Evolutionary conservation across 2,888 invertebrate species (phyloP).

Genomic region (Tethea ocularis): DNA sequence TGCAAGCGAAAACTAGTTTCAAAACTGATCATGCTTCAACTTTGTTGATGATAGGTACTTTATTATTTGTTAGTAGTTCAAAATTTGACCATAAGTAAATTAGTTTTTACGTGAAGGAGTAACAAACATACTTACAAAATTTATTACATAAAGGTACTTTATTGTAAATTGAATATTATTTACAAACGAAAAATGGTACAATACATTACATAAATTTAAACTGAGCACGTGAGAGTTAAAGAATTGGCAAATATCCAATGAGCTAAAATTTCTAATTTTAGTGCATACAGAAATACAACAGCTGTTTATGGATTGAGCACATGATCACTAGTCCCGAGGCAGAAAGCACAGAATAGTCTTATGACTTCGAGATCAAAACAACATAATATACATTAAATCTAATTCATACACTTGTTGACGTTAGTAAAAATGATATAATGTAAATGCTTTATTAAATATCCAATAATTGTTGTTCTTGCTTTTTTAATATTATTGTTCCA

Average conservation of each 20-base stretch:
- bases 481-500: background rate
- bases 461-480: background rate
- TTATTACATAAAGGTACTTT: too few species aligned
- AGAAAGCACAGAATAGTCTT: conserved; percentile 29
- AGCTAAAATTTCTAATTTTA: conserved; percentile 80
- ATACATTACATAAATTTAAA: conserved; percentile 51
- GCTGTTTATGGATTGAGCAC: conserved; percentile 70
- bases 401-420: background rate
- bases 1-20: too few species aligned
- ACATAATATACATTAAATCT: background rate
- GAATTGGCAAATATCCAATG: conserved; percentile 72
- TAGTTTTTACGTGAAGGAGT: too few species aligned
- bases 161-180: background rate
- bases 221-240: conserved; percentile 60
- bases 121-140: too few species aligned
- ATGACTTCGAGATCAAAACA: conserved; percentile 30
- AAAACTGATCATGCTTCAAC: too few species aligned
- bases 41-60: too few species aligned
- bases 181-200: conserved; percentile 20
- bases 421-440: background rate
- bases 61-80: too few species aligned
- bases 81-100: too few species aligned
- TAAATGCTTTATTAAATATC: background rate
- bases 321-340: conserved; percentile 63
- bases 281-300: conserved; percentile 72